phyloP scores from a whole-genome alignment of 2,888 invertebrate genomes.

The Andricus curvator region DNA sequence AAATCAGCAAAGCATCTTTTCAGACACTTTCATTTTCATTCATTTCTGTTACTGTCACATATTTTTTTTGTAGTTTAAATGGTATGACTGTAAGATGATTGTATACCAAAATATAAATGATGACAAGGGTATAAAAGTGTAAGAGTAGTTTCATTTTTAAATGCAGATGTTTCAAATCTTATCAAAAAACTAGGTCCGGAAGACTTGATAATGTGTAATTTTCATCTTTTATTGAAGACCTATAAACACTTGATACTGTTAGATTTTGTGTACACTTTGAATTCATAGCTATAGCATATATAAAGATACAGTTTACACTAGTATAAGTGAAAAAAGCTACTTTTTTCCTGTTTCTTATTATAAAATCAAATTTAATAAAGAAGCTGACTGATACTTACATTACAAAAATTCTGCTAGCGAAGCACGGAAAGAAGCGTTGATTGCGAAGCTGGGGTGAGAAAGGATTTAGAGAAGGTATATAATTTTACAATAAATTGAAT shows the following conservation, averaged over 20 bases:
- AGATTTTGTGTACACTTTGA: neutral
- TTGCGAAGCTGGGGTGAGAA: constrained; percentile 60
- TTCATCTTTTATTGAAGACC: constrained; percentile 8
- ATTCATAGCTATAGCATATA: neutral
- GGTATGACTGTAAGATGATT: neutral
- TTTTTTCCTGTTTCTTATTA: neutral
- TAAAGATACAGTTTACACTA: neutral
- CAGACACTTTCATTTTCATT: neutral
- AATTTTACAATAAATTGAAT: constrained; percentile 49
- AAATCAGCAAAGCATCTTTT: neutral
- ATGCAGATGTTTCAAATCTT: neutral
- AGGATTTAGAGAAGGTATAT: constrained; percentile 48
- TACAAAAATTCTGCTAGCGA: constrained; percentile 62
- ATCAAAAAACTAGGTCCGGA: neutral
- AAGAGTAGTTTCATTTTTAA: neutral
- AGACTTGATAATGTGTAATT: neutral
- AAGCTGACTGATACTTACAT: constrained; percentile 61
- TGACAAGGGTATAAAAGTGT: neutral
- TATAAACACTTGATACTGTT: neutral
- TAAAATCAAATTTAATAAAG: neutral
- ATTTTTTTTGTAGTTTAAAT: neutral
- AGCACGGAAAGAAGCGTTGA: constrained; percentile 65
- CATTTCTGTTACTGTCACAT: neutral
- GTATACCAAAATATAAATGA: neutral
- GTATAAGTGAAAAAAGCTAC: neutral